Evolutionary conservation across 2,888 invertebrate genomes (phyloP).

Genomic region (Pimpla rufipes): DNA sequence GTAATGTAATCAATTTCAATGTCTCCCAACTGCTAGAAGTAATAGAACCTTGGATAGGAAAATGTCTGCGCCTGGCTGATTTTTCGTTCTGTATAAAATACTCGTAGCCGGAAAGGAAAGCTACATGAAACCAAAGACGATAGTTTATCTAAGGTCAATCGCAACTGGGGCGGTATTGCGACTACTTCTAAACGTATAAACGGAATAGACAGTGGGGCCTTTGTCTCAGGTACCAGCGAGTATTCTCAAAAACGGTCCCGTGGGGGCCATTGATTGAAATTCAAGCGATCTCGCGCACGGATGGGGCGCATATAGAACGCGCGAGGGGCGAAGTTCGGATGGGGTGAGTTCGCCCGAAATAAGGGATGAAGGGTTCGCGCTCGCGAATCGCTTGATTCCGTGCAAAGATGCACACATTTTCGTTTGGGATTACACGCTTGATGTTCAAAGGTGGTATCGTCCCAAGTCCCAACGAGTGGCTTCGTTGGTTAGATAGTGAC

Average conservation of each 20-base stretch:
- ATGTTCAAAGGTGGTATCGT: constrained; percentile 44
- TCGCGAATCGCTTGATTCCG: constrained; percentile 66
- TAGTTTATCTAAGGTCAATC: constrained; percentile 16
- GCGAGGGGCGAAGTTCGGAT: constrained; percentile 13
- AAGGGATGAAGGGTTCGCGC: constrained; percentile 34
- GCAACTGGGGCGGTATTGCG: neutral
- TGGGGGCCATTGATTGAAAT: constrained; percentile 64
- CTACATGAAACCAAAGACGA: neutral
- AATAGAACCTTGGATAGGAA: neutral
- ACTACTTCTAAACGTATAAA: constrained; percentile 18
- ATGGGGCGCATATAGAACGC: constrained; percentile 33
- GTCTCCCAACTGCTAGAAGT: neutral
- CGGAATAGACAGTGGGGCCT: constrained; percentile 8
- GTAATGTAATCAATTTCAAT: neutral
- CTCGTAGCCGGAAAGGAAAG: neutral
- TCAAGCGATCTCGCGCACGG: constrained; percentile 55
- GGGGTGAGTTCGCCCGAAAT: constrained; percentile 11
- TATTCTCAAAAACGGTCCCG: constrained; percentile 39
- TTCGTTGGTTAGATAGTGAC: constrained; percentile 31
- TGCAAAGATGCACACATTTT: constrained; percentile 65
- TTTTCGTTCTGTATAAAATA: constrained; percentile 6
- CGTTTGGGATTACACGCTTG: constrained; percentile 60
- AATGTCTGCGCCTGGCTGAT: neutral
- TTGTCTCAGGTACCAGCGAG: constrained; percentile 44
- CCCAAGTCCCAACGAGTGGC: constrained; percentile 18